Evolutionary conservation across 2,113 vertebrate genomes (phyloP).

Genomic region (Colinus virginianus): DNA sequence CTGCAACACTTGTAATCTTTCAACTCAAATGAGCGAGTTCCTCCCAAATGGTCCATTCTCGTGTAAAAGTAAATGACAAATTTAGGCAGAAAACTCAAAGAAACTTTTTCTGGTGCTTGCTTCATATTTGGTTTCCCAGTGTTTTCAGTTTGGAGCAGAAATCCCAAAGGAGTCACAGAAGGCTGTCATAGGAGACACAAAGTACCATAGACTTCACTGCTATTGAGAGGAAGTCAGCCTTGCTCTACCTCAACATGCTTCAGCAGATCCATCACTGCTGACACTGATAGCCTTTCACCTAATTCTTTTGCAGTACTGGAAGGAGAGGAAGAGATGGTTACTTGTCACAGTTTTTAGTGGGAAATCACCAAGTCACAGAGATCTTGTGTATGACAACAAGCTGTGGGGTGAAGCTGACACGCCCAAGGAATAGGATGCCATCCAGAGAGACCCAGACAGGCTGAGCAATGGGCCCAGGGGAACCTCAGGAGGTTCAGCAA

Average conservation of each 20-base stretch:
- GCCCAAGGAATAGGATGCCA: too few species aligned
- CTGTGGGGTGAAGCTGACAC: too few species aligned
- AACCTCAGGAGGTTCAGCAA: too few species aligned
- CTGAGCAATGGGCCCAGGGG: too few species aligned
- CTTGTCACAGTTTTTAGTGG: not conserved
- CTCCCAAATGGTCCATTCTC: not conserved
- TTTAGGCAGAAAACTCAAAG: not conserved
- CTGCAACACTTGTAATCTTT: not conserved
- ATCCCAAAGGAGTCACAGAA: not conserved
- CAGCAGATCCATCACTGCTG: not conserved
- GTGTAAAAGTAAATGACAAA: not conserved
- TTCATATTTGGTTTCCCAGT: not conserved
- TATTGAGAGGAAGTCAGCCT: not conserved
- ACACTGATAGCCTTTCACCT: not conserved
- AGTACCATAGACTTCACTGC: rapidly evolving
- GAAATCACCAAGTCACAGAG: not conserved
- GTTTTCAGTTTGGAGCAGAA: not conserved
- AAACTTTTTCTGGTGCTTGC: not conserved
- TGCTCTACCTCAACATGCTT: not conserved
- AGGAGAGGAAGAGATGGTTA: not conserved
- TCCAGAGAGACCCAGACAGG: too few species aligned
- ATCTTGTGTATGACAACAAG: too few species aligned
- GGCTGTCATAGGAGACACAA: not conserved
- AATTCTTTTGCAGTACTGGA: rapidly evolving
- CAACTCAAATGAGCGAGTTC: not conserved